phyloP scores from a whole-genome alignment of 2,797 vertebrate genomes.

The Gadopsis bispinosus region DNA sequence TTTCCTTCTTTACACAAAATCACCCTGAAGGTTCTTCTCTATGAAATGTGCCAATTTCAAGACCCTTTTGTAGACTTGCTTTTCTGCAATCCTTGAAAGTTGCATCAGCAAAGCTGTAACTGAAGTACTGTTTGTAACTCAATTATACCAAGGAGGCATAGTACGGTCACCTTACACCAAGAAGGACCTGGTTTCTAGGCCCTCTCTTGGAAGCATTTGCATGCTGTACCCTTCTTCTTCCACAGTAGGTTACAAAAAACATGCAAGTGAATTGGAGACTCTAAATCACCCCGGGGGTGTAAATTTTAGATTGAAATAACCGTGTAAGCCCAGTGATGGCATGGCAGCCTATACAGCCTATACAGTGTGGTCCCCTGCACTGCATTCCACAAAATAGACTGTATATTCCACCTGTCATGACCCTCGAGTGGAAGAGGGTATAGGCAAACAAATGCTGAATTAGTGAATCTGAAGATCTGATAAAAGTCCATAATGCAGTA shows the following conservation, averaged over 20 bases:
- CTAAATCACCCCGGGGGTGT: constrained; percentile 4
- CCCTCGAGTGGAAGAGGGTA: background rate
- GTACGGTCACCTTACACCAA: constrained; percentile 29
- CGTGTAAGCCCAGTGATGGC: background rate
- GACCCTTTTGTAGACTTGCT: constrained; percentile 6
- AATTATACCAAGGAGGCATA: constrained; percentile 17
- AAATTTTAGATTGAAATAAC: constrained; percentile 16
- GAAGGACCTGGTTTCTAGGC: constrained; percentile 9
- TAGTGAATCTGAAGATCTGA: background rate
- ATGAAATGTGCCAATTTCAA: constrained; percentile 33
- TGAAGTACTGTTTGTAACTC: constrained; percentile 42
- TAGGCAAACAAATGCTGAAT: background rate
- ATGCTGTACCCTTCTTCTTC: constrained; percentile 15
- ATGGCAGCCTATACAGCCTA: constrained; percentile 6
- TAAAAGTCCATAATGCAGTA: background rate
- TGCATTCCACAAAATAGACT: background rate
- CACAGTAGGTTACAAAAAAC: constrained; percentile 22
- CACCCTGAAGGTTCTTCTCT: constrained; percentile 1
- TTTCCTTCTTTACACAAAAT: constrained; percentile 7
- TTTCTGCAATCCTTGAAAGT: constrained; percentile 34
- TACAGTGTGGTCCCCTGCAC: background rate
- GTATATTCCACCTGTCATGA: background rate
- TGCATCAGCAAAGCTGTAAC: constrained; percentile 27
- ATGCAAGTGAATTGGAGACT: constrained; percentile 9
- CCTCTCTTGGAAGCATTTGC: constrained; percentile 26